Evolutionary conservation across 2,113 vertebrate species (phyloP).

Genomic region (Crotalus viridis): DNA sequence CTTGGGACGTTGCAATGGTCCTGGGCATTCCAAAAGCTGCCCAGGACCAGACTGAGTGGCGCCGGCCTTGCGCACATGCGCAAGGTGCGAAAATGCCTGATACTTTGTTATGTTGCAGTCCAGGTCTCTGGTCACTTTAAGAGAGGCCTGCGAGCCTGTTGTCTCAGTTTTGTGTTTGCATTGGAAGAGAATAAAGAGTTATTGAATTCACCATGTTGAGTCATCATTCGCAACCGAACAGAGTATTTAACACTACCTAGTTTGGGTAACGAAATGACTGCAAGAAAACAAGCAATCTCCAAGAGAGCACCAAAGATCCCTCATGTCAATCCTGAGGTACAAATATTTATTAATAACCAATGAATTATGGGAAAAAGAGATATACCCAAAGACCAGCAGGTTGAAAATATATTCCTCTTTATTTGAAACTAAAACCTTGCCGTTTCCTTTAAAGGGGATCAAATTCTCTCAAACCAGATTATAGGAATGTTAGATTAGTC

Average conservation of each 20-base stretch:
- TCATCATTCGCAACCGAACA: too few relatives aligned
- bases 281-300: background rate
- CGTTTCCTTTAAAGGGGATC: background rate
- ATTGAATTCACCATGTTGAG: too few relatives aligned
- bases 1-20: too few relatives aligned
- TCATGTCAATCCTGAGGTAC: background rate
- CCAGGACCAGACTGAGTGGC: too few relatives aligned
- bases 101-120: too few relatives aligned
- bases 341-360: background rate
- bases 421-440: background rate
- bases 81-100: too few relatives aligned
- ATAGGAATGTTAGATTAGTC: slow-evolving; percentile 7
- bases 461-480: slow-evolving; percentile 24
- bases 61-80: too few relatives aligned
- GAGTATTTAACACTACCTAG: background rate
- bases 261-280: background rate
- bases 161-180: too few relatives aligned
- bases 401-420: background rate
- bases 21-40: too few relatives aligned
- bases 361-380: background rate
- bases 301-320: background rate
- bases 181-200: too few relatives aligned
- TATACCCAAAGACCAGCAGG: background rate
- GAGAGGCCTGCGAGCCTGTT: too few relatives aligned
- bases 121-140: too few relatives aligned